Conservation (phyloP, 1,140 invertebrate species). For the Drosophila nigrodunni region DNA sequence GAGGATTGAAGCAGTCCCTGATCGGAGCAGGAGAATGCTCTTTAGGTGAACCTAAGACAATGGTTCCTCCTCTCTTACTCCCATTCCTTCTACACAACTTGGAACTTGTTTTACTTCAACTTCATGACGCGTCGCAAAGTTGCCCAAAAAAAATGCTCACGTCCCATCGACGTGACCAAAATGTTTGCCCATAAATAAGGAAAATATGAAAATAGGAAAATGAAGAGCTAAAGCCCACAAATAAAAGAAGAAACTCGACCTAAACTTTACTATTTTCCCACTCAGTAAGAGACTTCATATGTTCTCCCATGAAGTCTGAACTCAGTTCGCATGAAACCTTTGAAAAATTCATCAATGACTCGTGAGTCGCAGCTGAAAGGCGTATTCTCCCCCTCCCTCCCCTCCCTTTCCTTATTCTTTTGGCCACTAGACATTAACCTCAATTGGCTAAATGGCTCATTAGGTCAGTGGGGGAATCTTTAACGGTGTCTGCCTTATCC, state of each 20-base stretch:
- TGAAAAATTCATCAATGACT: conserved; percentile 73
- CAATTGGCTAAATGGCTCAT: conserved; percentile 78
- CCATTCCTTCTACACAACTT: neutral
- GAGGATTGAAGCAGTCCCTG: conserved; percentile 51
- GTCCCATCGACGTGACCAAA: conserved; percentile 67
- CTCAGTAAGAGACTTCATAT: conserved; percentile 68
- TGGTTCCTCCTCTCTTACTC: neutral
- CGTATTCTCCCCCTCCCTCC: conserved; percentile 2
- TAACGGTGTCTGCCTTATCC: conserved; percentile 16
- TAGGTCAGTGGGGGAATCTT: conserved; percentile 69
- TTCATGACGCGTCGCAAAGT: conserved; percentile 47
- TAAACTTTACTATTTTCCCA: conserved; percentile 36
- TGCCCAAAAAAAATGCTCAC: conserved; percentile 74
- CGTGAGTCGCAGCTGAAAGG: conserved; percentile 39
- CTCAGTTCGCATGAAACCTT: conserved; percentile 60
- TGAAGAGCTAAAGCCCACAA: conserved; percentile 12
- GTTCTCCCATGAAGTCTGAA: conserved; percentile 43
- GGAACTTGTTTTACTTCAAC: conserved; percentile 21
- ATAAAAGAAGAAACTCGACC: conserved; percentile 29
- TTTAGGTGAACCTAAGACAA: conserved; percentile 24
- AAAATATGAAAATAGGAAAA: conserved; percentile 71
- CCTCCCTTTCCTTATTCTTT: neutral
- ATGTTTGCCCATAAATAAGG: conserved; percentile 73
- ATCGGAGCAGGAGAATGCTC: conserved; percentile 47
- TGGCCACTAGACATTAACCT: conserved; percentile 65